Percentiles rank a stretch among this genome's conserved stretches.
Conservation (phyloP, 2,113 vertebrate genomes). For the Dermatemys mawii region DNA sequence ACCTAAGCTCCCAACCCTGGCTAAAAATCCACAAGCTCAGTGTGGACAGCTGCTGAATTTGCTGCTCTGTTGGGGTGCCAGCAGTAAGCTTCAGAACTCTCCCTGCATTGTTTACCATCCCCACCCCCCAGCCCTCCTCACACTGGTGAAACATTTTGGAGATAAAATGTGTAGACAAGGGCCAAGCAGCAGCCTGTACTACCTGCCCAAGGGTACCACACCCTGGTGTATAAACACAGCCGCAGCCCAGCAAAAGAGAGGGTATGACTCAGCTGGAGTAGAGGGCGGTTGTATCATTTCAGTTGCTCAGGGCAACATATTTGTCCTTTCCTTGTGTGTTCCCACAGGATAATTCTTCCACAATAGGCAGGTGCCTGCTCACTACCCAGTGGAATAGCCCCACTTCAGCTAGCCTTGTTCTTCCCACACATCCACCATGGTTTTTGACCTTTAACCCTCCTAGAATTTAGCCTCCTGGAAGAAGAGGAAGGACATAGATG, state of each 20-base stretch:
- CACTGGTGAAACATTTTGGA: background rate
- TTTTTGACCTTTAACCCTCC: fast-evolving
- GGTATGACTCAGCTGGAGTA: conserved; percentile 23
- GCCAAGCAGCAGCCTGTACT: background rate
- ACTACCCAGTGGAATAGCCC: background rate
- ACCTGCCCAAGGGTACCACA: conserved; percentile 1
- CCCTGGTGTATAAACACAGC: conserved; percentile 34
- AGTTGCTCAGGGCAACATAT: conserved; percentile 33
- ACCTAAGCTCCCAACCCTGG: background rate
- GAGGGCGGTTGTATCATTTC: background rate
- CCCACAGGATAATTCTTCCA: background rate
- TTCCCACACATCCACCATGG: fast-evolving
- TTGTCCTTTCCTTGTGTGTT: background rate
- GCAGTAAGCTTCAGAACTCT: background rate
- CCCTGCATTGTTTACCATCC: too few relatives aligned
- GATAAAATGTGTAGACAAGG: background rate
- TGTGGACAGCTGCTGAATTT: fast-evolving
- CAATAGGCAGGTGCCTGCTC: background rate
- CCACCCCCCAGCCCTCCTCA: too few relatives aligned
- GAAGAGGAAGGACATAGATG: background rate
- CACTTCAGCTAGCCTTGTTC: fast-evolving
- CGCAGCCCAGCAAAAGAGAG: background rate
- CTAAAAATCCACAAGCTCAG: background rate
- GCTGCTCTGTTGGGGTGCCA: background rate
- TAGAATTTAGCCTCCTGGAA: fast-evolving